Percentiles rank a stretch among this genome's conserved stretches.
phyloP scores from a whole-genome alignment of 1,140 invertebrate genomes.

The Protaetia brevitarsis region DNA sequence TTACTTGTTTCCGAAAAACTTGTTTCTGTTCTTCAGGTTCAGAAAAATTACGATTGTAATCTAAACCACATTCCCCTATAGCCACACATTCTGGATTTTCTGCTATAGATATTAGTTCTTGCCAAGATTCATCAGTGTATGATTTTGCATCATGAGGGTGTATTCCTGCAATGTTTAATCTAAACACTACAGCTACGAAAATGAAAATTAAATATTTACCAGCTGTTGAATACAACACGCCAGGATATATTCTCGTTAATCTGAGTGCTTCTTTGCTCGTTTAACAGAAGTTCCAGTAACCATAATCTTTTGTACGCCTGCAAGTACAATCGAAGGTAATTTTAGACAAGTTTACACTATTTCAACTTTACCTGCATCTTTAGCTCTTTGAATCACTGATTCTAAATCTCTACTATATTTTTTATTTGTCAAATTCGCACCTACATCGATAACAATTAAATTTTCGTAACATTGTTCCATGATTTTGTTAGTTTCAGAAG shows the following conservation, averaged over 20 bases:
- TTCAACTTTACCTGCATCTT: constrained; percentile 76
- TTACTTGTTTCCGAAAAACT: constrained; percentile 87
- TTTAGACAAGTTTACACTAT: neutral
- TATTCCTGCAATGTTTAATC: constrained; percentile 60
- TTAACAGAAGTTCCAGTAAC: constrained; percentile 84
- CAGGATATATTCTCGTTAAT: constrained; percentile 83
- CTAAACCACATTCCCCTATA: constrained; percentile 89
- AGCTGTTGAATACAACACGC: constrained; percentile 87
- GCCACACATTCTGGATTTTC: constrained; percentile 87
- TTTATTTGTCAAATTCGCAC: constrained; percentile 93
- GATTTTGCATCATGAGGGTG: constrained; percentile 95
- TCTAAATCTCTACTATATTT: constrained; percentile 90
- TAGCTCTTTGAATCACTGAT: constrained; percentile 86
- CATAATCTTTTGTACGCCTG: constrained; percentile 92
- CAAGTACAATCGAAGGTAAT: constrained; percentile 31
- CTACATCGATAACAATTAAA: constrained; percentile 89
- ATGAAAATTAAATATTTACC: constrained; percentile 54
- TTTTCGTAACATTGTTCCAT: constrained; percentile 74
- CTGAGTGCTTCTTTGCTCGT: constrained; percentile 87
- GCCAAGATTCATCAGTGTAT: constrained; percentile 75
- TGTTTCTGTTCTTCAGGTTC: constrained; percentile 80
- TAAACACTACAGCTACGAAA: neutral
- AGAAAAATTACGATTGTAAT: constrained; percentile 93
- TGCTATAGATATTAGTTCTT: constrained; percentile 69
- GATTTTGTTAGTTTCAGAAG: constrained; percentile 28